Conservation (phyloP, 2,113 vertebrate species). For the Entelurus aequoreus region DNA sequence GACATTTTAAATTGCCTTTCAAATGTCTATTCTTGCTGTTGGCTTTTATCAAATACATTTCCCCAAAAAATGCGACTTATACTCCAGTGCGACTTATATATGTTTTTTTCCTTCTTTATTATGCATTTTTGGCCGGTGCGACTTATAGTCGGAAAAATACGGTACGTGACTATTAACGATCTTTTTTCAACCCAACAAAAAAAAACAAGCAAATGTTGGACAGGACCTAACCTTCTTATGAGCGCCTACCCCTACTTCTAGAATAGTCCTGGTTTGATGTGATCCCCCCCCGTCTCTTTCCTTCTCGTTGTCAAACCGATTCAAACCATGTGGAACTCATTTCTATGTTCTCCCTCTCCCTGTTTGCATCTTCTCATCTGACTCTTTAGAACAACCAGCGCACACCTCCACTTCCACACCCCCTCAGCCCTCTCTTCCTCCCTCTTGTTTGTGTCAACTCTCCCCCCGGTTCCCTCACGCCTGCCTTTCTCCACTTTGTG, state of each 20-base stretch:
- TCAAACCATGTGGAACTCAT: conserved; percentile 76
- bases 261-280: conserved; percentile 17
- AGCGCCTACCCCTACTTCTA: background rate
- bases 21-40: too few relatives aligned
- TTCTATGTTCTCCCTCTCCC: conserved; percentile 55
- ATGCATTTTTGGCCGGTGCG: too few relatives aligned
- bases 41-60: too few relatives aligned
- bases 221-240: too few relatives aligned
- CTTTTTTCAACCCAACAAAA: too few relatives aligned
- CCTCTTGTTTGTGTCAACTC: conserved; percentile 61
- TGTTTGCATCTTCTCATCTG: conserved; percentile 40
- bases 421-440: conserved; percentile 31
- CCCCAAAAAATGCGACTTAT: too few relatives aligned
- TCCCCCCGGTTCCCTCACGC: conserved; percentile 62
- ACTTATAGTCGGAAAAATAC: too few relatives aligned
- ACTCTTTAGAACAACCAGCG: conserved; percentile 41
- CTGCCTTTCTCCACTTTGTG: conserved; percentile 47
- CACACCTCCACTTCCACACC: conserved; percentile 2
- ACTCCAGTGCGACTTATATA: too few relatives aligned
- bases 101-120: too few relatives aligned
- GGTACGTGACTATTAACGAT: too few relatives aligned
- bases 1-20: too few relatives aligned
- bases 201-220: too few relatives aligned
- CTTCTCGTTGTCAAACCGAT: conserved; percentile 30
- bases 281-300: conserved; percentile 1